phyloP scores from a whole-genome alignment of 2,113 vertebrate species.

The Mohoua ochrocephala region DNA sequence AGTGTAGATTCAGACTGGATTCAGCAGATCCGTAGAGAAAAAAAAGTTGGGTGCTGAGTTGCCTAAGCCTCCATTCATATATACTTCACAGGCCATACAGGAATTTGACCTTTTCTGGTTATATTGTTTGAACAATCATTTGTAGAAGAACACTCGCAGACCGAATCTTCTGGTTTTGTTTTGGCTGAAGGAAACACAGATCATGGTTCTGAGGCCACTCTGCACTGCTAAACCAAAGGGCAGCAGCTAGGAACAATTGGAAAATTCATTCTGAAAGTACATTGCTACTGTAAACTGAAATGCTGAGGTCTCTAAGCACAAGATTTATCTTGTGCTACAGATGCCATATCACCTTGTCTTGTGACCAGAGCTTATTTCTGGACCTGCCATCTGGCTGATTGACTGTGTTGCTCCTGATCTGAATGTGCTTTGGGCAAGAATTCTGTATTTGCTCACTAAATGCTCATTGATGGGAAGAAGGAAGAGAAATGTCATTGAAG shows the following conservation, averaged over 20 bases:
- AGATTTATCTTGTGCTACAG: neutral
- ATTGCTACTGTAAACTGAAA: neutral
- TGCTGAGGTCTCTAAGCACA: neutral
- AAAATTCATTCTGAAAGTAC: neutral
- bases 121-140: neutral
- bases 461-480: neutral
- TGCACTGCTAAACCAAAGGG: neutral
- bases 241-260: neutral
- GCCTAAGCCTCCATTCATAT: neutral
- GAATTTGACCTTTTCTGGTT: neutral
- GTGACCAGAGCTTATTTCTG: neutral
- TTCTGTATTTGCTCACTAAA: neutral
- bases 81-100: neutral
- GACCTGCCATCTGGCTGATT: neutral
- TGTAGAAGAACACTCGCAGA: neutral
- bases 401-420: neutral
- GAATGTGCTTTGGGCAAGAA: neutral
- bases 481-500: neutral
- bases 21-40: neutral
- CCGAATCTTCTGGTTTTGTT: neutral
- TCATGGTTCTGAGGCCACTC: neutral
- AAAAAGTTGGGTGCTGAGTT: neutral
- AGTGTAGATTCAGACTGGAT: neutral
- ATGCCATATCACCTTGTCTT: neutral
- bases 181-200: neutral